Percentiles rank a stretch among this genome's conserved stretches.
phyloP scores from a whole-genome alignment of 2,113 vertebrate genomes.

The Petaurus breviceps region DNA sequence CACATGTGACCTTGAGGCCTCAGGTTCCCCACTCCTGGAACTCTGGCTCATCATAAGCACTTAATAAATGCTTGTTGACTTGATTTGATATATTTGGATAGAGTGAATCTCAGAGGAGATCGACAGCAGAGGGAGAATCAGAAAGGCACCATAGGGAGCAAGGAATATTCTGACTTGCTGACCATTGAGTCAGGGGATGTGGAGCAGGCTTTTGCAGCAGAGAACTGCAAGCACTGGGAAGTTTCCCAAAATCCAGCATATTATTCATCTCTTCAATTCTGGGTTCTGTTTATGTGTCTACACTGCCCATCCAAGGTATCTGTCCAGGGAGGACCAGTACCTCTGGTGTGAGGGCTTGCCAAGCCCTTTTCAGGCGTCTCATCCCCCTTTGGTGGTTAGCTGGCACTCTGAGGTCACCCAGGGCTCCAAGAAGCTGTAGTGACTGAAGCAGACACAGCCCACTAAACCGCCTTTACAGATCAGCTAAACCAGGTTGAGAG shows the following conservation, averaged over 20 bases:
- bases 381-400: background rate
- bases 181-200: background rate
- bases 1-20: no score
- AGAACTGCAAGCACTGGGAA: background rate
- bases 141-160: background rate
- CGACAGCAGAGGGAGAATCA: background rate
- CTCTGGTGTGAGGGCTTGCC: background rate
- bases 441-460: background rate
- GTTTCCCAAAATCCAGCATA: background rate
- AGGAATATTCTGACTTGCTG: background rate
- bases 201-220: background rate
- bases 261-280: background rate
- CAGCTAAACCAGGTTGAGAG: background rate
- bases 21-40: no score
- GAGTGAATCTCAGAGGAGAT: background rate
- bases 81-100: background rate
- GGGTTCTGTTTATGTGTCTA: background rate
- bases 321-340: background rate
- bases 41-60: background rate
- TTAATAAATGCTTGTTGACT: fast-evolving
- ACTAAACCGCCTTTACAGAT: background rate
- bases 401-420: background rate
- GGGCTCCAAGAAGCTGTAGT: background rate
- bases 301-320: background rate
- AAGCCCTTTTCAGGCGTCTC: no score